Evolutionary conservation across 2,888 invertebrate species (phyloP).

Genomic region (Auanema freiburgensis): DNA sequence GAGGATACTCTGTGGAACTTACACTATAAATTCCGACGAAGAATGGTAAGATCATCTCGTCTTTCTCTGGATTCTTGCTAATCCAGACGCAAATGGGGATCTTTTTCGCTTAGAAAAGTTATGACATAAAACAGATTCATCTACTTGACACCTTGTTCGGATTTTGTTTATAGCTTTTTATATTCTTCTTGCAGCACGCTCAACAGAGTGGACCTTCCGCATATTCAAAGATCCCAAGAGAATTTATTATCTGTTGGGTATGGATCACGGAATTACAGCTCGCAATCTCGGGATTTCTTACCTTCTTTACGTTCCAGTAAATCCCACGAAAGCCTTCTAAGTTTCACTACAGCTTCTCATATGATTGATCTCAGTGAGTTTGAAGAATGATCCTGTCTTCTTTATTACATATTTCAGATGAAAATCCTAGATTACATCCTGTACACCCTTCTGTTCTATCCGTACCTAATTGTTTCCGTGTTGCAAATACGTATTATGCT

Average conservation of each 20-base stretch:
- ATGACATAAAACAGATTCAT: too few relatives aligned
- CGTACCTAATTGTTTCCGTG: slow-evolving; percentile 61
- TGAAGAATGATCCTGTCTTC: background rate
- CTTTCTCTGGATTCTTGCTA: too few relatives aligned
- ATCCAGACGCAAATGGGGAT: too few relatives aligned
- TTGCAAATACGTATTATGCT: slow-evolving; percentile 61
- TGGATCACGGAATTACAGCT: slow-evolving; percentile 22
- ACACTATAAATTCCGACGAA: slow-evolving; percentile 23
- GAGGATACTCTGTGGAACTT: slow-evolving; percentile 19
- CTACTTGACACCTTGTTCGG: background rate
- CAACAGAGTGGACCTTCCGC: slow-evolving; percentile 32
- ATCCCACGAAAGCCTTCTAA: slow-evolving; percentile 61
- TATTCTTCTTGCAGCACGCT: slow-evolving; percentile 34
- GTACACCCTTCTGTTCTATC: slow-evolving; percentile 62
- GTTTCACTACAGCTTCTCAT: slow-evolving; percentile 56
- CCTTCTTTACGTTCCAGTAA: slow-evolving; percentile 42
- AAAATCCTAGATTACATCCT: slow-evolving; percentile 43
- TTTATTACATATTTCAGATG: background rate
- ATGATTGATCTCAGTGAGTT: slow-evolving; percentile 59
- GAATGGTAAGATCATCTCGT: slow-evolving; percentile 10
- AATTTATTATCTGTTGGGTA: slow-evolving; percentile 18
- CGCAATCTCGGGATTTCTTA: slow-evolving; percentile 9
- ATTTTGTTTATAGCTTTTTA: background rate
- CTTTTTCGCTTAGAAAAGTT: too few relatives aligned
- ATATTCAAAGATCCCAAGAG: slow-evolving; percentile 19